Evolutionary conservation across 1,140 invertebrate genomes (phyloP), one percentile per base, ranked within the genome.

Genomic region (Hycleus phaleratus): DNA sequence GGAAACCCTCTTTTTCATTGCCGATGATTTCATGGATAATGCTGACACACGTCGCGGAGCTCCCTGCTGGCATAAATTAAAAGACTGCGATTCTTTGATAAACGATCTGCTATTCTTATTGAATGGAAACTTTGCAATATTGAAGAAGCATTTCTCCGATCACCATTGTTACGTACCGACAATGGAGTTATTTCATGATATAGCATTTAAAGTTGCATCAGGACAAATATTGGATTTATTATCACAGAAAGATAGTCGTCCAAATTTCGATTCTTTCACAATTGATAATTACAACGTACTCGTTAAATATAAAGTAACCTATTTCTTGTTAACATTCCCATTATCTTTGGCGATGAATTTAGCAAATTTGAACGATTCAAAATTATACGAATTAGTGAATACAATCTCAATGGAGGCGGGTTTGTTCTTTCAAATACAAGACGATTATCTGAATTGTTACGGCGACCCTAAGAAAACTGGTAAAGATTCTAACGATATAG

Each of bases 361-460:
- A 81, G 85, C 89, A 6, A 64, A 66, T 54, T 55, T 63, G 56
- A 58, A 48, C 48, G 90, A 95, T 76, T 77, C 82, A 11, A 86
- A 92, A 71, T 82, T 87, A 32, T 88, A 92, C 66, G 78, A 85
- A 51, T 87, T 93, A 77, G 91, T 90, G 0, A 90, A 91, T 74
- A 87, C 82, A 0, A 93, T 98, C 67, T 74, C 97, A 0, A 71
- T 97, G 26, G 87, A 96, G 76, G 96, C 98, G 85, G 96, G 96
- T n/a, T 86, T 93, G 67, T 95, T 95, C 70, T 98, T 91, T 71
- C 95, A 98, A 85, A 89, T 97, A 39, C 81, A 95, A 83, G 91
- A 99, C 76, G 96, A 98, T 72, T 97, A 88, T 72, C 77, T 98
- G 9, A 94, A 98, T 73, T 95, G 90, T 71, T 98, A 88, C 73